phyloP scores from a whole-genome alignment of 2,113 vertebrate genomes.

The Colistium nudipinnis region DNA sequence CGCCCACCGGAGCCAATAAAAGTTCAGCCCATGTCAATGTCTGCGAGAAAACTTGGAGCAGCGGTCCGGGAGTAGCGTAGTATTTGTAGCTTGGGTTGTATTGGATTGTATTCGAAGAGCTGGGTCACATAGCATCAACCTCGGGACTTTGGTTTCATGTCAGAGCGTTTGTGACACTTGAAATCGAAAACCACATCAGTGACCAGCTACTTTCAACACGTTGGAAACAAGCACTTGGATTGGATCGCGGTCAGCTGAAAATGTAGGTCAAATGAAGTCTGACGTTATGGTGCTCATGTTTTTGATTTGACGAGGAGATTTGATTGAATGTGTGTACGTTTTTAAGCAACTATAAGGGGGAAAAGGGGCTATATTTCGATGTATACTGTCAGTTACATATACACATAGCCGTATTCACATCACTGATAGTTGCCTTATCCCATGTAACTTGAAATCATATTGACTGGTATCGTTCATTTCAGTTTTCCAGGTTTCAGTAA shows the following conservation, averaged over 20 bases:
- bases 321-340: too few species aligned
- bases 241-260: not conserved
- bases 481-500: not conserved
- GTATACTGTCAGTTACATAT: too few species aligned
- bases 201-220: not conserved
- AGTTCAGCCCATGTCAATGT: not conserved
- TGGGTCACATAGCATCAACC: not conserved
- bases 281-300: not conserved
- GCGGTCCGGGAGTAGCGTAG: not conserved
- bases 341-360: too few species aligned
- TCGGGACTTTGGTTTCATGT: not conserved
- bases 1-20: constrained; percentile 53
- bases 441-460: not conserved
- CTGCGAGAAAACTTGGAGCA: constrained; percentile 29
- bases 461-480: not conserved
- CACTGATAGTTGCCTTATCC: too few species aligned
- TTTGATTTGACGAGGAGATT: too few species aligned
- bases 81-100: not conserved
- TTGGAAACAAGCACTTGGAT: not conserved
- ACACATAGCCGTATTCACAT: not conserved
- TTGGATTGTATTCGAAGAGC: not conserved
- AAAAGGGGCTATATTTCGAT: too few species aligned
- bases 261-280: constrained; percentile 49
- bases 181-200: not conserved
- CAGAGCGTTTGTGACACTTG: not conserved